Conservation (phyloP, 2,888 invertebrate species). For the Rhopalosiphum nymphaeae region DNA sequence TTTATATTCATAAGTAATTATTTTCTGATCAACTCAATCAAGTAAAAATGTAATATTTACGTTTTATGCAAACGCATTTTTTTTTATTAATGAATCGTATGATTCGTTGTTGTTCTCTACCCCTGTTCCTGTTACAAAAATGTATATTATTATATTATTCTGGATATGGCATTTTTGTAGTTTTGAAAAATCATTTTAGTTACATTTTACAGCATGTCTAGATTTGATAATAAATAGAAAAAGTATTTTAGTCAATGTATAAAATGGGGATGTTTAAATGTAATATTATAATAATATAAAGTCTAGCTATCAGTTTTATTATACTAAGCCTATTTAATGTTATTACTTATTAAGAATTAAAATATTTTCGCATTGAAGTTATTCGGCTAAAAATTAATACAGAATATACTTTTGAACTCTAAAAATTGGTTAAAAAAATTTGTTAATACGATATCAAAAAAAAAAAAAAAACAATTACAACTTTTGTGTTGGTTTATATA, state of each 20-base stretch:
- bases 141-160: neutral
- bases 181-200: neutral
- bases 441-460: neutral
- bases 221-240: neutral
- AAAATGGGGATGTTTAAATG: neutral
- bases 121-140: neutral
- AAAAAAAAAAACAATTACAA: neutral
- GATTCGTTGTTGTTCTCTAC: neutral
- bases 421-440: neutral
- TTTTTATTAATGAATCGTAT: no score
- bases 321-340: neutral
- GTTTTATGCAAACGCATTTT: neutral
- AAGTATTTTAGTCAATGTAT: neutral
- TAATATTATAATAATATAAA: neutral
- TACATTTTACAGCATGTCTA: neutral
- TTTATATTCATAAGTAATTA: neutral
- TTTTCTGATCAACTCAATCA: neutral
- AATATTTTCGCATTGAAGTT: neutral
- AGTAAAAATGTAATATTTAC: neutral
- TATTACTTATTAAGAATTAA: neutral
- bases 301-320: neutral
- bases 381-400: neutral
- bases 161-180: neutral
- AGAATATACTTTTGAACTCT: neutral
- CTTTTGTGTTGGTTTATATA: neutral